Evolutionary conservation across 2,113 vertebrate genomes (phyloP).

Genomic region (Planiliza haematocheilus): DNA sequence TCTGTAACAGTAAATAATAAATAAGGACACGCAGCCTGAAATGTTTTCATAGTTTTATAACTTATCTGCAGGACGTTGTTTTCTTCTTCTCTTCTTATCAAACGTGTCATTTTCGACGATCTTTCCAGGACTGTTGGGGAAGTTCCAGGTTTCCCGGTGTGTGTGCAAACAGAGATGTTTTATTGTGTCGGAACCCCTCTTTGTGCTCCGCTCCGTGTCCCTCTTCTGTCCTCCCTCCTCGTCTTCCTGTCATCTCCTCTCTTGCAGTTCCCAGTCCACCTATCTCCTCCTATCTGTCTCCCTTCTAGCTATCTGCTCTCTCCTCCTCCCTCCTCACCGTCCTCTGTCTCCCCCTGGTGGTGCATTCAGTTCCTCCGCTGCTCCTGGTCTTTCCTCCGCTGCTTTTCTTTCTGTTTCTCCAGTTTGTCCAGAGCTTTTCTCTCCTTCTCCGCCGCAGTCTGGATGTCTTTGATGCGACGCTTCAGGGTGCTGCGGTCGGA

Average conservation of each 20-base stretch:
- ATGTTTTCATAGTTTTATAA: no score
- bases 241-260: no score
- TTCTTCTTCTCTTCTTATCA: not conserved
- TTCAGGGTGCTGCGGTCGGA: conserved; percentile 88
- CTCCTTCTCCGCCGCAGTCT: conserved; percentile 84
- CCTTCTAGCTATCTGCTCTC: not conserved
- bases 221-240: no score
- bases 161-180: not conserved
- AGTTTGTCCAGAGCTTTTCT: conserved; percentile 89
- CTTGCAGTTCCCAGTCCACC: no score
- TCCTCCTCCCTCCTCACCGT: not conserved
- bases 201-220: no score
- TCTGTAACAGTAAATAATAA: no score
- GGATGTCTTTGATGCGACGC: conserved; percentile 89
- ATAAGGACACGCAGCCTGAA: no score
- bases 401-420: conserved; percentile 88
- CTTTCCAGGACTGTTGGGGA: conserved; percentile 2
- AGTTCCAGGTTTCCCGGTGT: conserved; percentile 7
- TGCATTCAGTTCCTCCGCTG: conserved; percentile 79
- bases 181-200: not conserved
- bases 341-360: conserved; percentile 34
- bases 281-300: not conserved
- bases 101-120: not conserved
- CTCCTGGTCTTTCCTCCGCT: conserved; percentile 84
- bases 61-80: no score